Conservation (phyloP, 2,888 invertebrate species). For the Diaperis boleti region DNA sequence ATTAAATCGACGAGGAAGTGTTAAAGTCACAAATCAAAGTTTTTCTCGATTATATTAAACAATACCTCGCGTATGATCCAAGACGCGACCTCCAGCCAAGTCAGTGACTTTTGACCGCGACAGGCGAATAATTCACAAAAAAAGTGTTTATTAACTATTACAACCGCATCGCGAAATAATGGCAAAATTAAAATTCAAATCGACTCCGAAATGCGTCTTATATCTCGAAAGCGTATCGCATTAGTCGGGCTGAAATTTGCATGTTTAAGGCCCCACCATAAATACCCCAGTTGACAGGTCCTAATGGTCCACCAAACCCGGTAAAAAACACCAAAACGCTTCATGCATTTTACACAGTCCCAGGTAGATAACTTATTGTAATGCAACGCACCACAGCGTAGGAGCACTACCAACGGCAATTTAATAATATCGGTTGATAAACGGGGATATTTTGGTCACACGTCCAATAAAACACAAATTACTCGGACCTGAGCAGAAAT, state of each 20-base stretch:
- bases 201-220: conserved; percentile 29
- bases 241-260: conserved; percentile 32
- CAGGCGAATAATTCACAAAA: conserved; percentile 27
- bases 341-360: conserved; percentile 20
- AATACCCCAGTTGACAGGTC: conserved; percentile 39
- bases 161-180: conserved; percentile 19
- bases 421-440: conserved; percentile 53
- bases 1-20: conserved; percentile 28
- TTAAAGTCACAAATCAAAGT: conserved; percentile 17
- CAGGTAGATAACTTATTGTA: conserved; percentile 51
- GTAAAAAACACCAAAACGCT: conserved; percentile 23
- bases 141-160: conserved; percentile 27
- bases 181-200: conserved; percentile 30
- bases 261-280: conserved; percentile 39
- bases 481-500: conserved; percentile 31
- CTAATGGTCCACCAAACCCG: conserved; percentile 35
- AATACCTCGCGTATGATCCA: conserved; percentile 21
- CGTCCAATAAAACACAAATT: conserved; percentile 45
- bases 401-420: conserved; percentile 46
- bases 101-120: conserved; percentile 36
- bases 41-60: conserved; percentile 29
- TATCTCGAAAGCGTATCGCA: conserved; percentile 33
- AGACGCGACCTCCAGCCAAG: conserved; percentile 25
- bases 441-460: conserved; percentile 58
- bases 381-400: conserved; percentile 50